phyloP scores from a whole-genome alignment of 2,888 invertebrate genomes.

The Cyclophora punctaria region DNA sequence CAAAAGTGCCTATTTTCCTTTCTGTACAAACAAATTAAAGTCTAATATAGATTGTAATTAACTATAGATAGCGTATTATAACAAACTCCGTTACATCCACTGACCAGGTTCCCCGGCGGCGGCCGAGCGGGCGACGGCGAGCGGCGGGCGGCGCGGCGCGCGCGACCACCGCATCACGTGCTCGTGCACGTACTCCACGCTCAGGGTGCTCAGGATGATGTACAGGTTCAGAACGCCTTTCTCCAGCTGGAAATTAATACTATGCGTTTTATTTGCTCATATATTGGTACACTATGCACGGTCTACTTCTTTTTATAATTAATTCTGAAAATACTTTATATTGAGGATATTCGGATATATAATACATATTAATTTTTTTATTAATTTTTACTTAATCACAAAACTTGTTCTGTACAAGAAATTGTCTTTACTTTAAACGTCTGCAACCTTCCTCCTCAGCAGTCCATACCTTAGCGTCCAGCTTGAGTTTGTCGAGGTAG shows the following conservation, averaged over 20 bases:
- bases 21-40: too few species aligned
- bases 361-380: neutral
- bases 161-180: constrained; percentile 58
- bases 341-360: neutral
- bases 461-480: constrained; percentile 78
- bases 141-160: constrained; percentile 14
- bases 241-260: constrained; percentile 59
- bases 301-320: too few species aligned
- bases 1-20: too few species aligned
- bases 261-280: neutral
- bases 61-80: too few species aligned
- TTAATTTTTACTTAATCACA: neutral
- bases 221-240: constrained; percentile 79
- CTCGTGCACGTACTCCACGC: constrained; percentile 75
- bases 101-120: too few species aligned
- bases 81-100: too few species aligned
- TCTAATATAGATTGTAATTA: too few species aligned
- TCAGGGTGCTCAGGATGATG: constrained; percentile 80
- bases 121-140: too few species aligned
- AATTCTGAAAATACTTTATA: neutral
- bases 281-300: too few species aligned
- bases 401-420: neutral
- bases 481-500: constrained; percentile 61
- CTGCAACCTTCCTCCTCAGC: too few species aligned
- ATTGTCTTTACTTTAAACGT: neutral